phyloP scores from a whole-genome alignment of 2,797 vertebrate species.

The Enteromius paludinosus region DNA sequence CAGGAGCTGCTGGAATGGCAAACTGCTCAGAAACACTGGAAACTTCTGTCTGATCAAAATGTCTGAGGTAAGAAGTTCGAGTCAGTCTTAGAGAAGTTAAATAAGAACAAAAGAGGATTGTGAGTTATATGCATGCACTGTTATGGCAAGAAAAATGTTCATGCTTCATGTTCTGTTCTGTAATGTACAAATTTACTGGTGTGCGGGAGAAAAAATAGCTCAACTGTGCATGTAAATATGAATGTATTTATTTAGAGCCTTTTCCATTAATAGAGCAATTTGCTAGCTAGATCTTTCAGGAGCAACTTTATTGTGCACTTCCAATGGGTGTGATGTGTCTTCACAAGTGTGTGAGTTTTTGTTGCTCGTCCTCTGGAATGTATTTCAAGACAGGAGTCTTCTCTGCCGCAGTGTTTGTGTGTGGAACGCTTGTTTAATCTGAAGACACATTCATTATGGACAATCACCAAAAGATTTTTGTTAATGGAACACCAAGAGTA shows the following conservation, averaged over 20 bases:
- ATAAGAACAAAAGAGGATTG: not conserved
- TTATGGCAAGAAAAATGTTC: not conserved
- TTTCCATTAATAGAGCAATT: not conserved
- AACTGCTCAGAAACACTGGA: conserved; percentile 82
- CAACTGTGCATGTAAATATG: conserved; percentile 23
- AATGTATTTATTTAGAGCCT: not conserved
- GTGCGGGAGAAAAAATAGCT: conserved; percentile 7
- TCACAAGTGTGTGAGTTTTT: conserved; percentile 53
- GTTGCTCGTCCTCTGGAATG: conserved; percentile 67
- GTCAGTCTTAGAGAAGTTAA: conserved; percentile 4
- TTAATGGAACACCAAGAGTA: not conserved
- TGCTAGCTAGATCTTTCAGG: not conserved
- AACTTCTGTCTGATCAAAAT: conserved; percentile 86
- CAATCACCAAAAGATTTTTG: not conserved
- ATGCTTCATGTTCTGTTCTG: not conserved
- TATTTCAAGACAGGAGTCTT: conserved; percentile 73
- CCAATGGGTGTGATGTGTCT: conserved; percentile 12
- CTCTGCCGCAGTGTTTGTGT: conserved; percentile 61
- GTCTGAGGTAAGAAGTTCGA: conserved; percentile 87
- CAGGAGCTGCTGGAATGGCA: conserved; percentile 88
- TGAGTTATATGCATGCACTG: not conserved
- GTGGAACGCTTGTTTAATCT: conserved; percentile 11
- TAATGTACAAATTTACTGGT: conserved; percentile 16
- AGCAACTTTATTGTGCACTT: conserved; percentile 10
- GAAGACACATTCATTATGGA: not conserved